These are phyloP conservation scores for Tadarida brasiliensis DNA, from an alignment of 2,797 vertebrate genomes.

Conservation along the genomic window DNA sequence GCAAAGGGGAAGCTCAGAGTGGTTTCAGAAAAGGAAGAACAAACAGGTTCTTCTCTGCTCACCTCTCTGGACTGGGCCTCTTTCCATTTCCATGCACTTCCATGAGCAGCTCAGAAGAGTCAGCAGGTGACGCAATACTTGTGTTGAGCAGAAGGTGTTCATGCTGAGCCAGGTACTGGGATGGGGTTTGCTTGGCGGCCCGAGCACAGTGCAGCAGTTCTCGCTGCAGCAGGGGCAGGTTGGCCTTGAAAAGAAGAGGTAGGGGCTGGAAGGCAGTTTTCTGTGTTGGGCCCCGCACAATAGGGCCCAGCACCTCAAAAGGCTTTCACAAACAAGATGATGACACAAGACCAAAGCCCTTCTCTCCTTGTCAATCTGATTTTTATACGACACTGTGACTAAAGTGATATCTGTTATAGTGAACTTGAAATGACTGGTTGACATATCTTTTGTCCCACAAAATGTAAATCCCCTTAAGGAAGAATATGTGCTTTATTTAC, in stretches of 20 bases:
- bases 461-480: conserved; percentile 3
- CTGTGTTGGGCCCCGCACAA: background rate
- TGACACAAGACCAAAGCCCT: background rate
- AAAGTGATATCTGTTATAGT: background rate
- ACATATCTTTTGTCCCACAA: background rate
- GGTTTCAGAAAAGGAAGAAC: conserved; percentile 44
- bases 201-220: conserved; percentile 98
- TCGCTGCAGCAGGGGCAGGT: conserved; percentile 97
- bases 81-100: conserved; percentile 95
- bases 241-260: conserved; percentile 91
- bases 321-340: background rate
- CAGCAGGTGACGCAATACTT: conserved; percentile 93
- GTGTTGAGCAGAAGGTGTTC: conserved; percentile 98
- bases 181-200: conserved; percentile 98
- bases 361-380: background rate
- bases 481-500: background rate
- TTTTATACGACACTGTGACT: background rate
- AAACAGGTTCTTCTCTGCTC: conserved; percentile 46
- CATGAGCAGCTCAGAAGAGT: conserved; percentile 97
- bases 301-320: conserved; percentile 26
- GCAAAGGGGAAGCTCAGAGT: background rate
- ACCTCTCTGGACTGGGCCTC: conserved; percentile 97
- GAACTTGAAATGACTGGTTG: background rate
- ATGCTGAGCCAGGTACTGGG: conserved; percentile 98
- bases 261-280: background rate